Evolutionary conservation across 2,113 vertebrate genomes (phyloP), one percentile per base, ranked within the genome.

Genomic region (Anguilla japonica): DNA sequence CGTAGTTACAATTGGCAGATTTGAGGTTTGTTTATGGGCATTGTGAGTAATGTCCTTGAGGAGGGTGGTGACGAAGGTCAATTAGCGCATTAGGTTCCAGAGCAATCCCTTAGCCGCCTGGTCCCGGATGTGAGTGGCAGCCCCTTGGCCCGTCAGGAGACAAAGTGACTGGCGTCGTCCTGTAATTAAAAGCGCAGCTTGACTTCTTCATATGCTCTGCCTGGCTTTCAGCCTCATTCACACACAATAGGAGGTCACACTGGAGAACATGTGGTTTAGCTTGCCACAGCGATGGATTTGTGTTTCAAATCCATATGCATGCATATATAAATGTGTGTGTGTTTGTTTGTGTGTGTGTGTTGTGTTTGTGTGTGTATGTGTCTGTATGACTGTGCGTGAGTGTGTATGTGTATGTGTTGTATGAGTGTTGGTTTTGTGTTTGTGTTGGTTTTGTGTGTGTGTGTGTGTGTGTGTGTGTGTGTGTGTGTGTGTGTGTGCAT

Each of bases 1-100:
- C 84, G 39, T 85, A 79, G 84, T 71, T 67, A 67, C 83, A 71
- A 57, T 83, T 46, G n/a, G n/a, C n/a, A 34, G 71, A 1, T n/a
- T 83, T n/a, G 41, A 75, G 71, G n/a, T n/a, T 83, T n/a, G 41
- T 50, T 82, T 82, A 53, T 82, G 26, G 39, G 41, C 60, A 22
- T 53, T 50, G 41, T 82, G 81, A 46, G 26, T 82, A 50, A 82
- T 82, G 41, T 82, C 46, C 81, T 50, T 82, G 46, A 82, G 46
- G 20, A 26, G 39, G 18, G 40, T 14, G 79, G 53, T 1, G 81
- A 40, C 26, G 41, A 50, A 82, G 41, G 41, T 82, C 41, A 50
- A 50, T 82, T 50, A 50, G 41, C 2, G n/a, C 41, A 0, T 46
- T 50, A 16, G 14, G 41, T 50, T 50, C 46, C 50, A 18, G 29